A percentile compares a stretch with the other conserved stretches of the same genome.
These are phyloP conservation scores for Onychostruthus taczanowskii DNA, from an alignment of 2,113 vertebrate genomes.

Conservation along the genomic window DNA sequence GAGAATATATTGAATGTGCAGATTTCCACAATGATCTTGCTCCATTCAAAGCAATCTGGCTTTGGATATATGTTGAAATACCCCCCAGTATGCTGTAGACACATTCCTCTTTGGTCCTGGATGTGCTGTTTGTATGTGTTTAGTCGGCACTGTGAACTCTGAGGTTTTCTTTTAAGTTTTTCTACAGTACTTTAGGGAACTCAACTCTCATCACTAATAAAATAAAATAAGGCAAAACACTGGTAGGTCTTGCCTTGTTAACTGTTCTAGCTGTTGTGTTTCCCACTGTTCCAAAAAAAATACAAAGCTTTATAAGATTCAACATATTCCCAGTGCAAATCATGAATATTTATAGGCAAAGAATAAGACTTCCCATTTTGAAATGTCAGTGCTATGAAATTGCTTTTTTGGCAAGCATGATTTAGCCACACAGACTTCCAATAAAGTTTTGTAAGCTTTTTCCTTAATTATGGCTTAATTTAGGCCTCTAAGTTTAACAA, in stretches of 20 bases:
- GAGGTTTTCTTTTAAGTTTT: constrained; percentile 12
- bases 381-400: constrained; percentile 25
- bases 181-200: not conserved
- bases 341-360: constrained; percentile 39
- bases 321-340: constrained; percentile 10
- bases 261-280: not conserved
- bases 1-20: not conserved
- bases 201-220: constrained; percentile 5
- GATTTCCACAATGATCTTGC: not conserved
- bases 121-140: not conserved
- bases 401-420: not conserved
- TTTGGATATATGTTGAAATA: not conserved
- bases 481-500: constrained; percentile 11
- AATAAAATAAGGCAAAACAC: constrained; percentile 6
- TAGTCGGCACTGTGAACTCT: not conserved
- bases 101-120: not conserved
- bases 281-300: not conserved
- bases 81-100: not conserved
- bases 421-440: constrained; percentile 12
- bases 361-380: constrained; percentile 4
- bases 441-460: constrained; percentile 33
- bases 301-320: constrained; percentile 3
- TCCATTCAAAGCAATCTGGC: not conserved
- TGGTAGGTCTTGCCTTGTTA: constrained; percentile 2
- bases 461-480: constrained; percentile 33